Percentiles rank a stretch among this genome's conserved stretches.
These are phyloP conservation scores for Cheirogaleus medius DNA, from an alignment of 2,113 vertebrate genomes.

Conservation along the genomic window DNA sequence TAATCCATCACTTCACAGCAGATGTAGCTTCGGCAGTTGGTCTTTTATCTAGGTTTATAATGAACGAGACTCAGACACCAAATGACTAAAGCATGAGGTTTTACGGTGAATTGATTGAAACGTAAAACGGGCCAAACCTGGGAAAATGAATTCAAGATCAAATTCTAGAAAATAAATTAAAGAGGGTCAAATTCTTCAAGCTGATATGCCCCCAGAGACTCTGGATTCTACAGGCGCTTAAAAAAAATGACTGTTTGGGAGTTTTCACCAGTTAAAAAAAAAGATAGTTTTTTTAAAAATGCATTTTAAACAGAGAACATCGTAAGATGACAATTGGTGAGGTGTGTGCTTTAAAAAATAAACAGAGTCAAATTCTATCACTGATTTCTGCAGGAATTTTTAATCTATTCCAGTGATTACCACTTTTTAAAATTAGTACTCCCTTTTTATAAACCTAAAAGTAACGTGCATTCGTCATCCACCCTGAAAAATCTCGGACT, in stretches of 20 bases:
- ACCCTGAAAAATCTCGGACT: neutral
- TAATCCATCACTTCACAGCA: conserved; percentile 80
- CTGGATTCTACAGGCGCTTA: neutral
- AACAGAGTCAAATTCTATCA: neutral
- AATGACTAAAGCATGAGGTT: conserved; percentile 45
- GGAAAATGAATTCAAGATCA: conserved; percentile 12
- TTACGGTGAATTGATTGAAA: conserved; percentile 32
- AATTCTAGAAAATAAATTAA: neutral
- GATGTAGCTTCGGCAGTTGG: conserved; percentile 80
- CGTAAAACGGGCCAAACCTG: neutral
- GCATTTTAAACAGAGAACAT: neutral
- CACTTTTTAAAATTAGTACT: neutral
- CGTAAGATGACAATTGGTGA: neutral
- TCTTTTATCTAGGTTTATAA: conserved; percentile 79
- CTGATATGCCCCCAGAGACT: neutral
- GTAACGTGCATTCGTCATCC: neutral
- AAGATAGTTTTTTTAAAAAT: neutral
- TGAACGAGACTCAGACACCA: conserved; percentile 59
- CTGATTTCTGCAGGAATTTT: neutral
- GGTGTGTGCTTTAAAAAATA: neutral
- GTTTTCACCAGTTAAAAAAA: neutral
- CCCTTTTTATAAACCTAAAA: neutral
- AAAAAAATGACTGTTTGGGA: neutral
- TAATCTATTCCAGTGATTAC: neutral
- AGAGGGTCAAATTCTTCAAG: neutral